phyloP scores from a whole-genome alignment of 2,888 invertebrate species.

The Callinectes sapidus region DNA sequence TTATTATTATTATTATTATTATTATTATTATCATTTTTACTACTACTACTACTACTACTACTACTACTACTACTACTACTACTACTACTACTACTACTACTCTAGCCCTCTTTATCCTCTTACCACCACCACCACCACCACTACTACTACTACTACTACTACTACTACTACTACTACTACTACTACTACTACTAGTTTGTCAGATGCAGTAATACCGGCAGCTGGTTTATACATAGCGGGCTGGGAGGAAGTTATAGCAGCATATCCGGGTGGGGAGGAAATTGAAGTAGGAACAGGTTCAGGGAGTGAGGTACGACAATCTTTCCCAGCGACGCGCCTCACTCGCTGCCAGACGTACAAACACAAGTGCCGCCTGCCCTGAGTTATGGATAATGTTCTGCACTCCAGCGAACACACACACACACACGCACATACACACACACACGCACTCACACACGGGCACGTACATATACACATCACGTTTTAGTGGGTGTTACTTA shows the following conservation, averaged over 20 bases:
- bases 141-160: constrained; percentile 18
- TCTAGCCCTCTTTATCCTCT: too few relatives aligned
- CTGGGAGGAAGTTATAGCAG: background rate
- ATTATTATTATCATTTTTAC: too few relatives aligned
- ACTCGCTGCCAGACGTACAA: background rate
- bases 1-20: too few relatives aligned
- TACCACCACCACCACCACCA: too few relatives aligned
- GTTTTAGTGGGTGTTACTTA: background rate
- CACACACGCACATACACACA: constrained; percentile 40
- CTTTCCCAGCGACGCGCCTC: background rate
- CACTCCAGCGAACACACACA: constrained; percentile 25
- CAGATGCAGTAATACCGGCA: background rate
- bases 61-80: too few relatives aligned
- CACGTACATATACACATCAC: background rate
- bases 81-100: background rate
- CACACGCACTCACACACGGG: constrained; percentile 19
- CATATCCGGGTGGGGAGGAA: background rate
- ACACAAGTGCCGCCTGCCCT: background rate
- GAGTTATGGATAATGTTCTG: constrained; percentile 22
- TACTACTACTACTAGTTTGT: background rate
- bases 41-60: background rate
- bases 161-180: constrained; percentile 29
- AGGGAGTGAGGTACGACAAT: constrained; percentile 5
- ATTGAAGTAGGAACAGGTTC: constrained; percentile 6
- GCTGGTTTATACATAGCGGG: background rate